These are phyloP conservation scores for Indicator indicator DNA, from an alignment of 2,113 vertebrate genomes.

Conservation along the genomic window DNA sequence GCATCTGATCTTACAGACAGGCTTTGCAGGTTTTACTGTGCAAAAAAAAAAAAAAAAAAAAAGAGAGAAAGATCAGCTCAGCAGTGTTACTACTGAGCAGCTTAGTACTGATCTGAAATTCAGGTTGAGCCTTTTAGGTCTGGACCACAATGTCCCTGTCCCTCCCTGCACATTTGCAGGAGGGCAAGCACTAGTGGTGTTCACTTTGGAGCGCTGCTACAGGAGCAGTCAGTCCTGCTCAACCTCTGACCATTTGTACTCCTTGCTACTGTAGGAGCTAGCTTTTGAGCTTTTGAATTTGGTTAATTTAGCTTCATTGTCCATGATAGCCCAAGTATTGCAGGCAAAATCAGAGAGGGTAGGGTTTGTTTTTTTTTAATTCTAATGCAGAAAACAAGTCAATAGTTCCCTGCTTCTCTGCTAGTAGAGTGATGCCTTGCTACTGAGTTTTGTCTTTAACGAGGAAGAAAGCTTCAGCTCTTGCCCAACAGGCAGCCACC, in stretches of 20 bases:
- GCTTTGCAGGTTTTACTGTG: not conserved
- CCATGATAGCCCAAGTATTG: not conserved
- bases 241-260: not conserved
- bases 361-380: not conserved
- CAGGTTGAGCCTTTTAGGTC: not conserved
- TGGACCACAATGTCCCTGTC: not conserved
- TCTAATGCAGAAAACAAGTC: not conserved
- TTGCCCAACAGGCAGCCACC: not conserved
- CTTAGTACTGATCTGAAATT: not conserved
- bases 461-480: not conserved
- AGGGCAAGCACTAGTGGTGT: not conserved
- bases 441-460: not conserved
- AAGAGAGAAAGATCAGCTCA: not conserved
- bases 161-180: not conserved
- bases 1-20: not conserved
- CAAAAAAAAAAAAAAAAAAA: not conserved
- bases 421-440: not conserved
- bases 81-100: not conserved
- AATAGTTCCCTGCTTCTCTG: not conserved
- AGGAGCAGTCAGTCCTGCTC: not conserved
- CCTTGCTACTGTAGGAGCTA: not conserved
- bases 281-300: not conserved
- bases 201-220: not conserved
- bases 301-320: not conserved
- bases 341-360: not conserved